Conservation (phyloP, 2,888 invertebrate genomes). For the Sarcophaga subvicina region DNA sequence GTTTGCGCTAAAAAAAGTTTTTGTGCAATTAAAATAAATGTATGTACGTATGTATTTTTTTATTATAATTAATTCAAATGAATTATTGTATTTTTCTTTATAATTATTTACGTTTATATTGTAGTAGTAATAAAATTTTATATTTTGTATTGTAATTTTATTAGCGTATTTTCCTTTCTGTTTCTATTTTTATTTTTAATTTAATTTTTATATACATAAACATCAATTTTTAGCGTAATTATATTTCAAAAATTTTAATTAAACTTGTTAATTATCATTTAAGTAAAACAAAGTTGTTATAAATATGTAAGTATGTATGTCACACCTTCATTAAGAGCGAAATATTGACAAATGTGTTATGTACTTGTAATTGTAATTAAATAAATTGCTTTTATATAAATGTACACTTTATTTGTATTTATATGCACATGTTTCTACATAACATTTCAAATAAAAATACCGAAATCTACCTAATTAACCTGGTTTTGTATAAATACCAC, state of each 20-base stretch:
- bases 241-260: constrained; percentile 5
- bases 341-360: background rate
- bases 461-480: too few relatives aligned
- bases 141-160: background rate
- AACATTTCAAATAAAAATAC: too few relatives aligned
- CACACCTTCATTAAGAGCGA: background rate
- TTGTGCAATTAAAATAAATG: constrained; percentile 32
- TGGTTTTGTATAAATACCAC: too few relatives aligned
- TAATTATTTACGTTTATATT: background rate
- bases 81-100: background rate
- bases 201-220: too few relatives aligned
- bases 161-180: background rate
- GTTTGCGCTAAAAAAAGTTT: background rate
- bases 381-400: background rate
- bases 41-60: background rate
- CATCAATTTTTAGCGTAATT: background rate
- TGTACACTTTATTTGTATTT: constrained; percentile 26
- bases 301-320: background rate
- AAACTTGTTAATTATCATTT: background rate
- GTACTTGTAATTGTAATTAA: too few relatives aligned
- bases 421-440: constrained; percentile 16
- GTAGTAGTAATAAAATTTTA: background rate
- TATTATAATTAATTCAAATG: background rate
- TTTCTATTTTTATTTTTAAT: background rate
- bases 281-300: background rate